Evolutionary conservation across 2,797 vertebrate species (phyloP), one percentile per base, ranked within the genome.

Genomic region (Acropternis orthonyx): DNA sequence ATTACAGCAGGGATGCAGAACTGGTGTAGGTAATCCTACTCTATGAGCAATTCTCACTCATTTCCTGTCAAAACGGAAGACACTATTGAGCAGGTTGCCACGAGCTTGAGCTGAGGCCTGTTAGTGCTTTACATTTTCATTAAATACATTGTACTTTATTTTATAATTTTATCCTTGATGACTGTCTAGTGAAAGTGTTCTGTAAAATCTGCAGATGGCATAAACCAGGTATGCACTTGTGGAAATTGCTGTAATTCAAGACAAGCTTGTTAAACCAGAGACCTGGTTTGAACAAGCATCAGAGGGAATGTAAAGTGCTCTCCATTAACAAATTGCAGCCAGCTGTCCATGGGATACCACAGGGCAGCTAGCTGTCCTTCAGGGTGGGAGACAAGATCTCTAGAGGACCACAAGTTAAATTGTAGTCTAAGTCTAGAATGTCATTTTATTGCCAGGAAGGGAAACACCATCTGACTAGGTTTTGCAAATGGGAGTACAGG

Each of bases 11-110:
- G 26, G 76, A 56, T 83, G 49, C 65, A 68, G 65, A 77, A 49
- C 34, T 88, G 37, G 10, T 83, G 44, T 54, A 80, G 90, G 48
- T 90, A 84, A 88, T 88, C 73, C 75, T 77, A 37, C 76, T 96
- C 54, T 22, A 12, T 83, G 66, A 92, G 26, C 59, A 89, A 55
- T 91, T 89, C 39, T 78, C n/a, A 32, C 63, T 63, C 54, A 81
- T 88, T 93, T 88, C 67, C 66, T 95, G 48, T 72, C 0, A 7
- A 88, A 94, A 69, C 1, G 34, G 56, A 88, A 84, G 36, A 54
- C 26, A 56, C 19, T 73, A 22, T 73, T 0, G 18, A 95, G 63
- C 1, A 2, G 26, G 10, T 79, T 94, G 69, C 93, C 79, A 52
- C 73, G 69, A 46, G 55, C 51, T 84, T 90, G 43, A 83, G 36